Evolutionary conservation across 2,888 invertebrate genomes (phyloP).

Genomic region (Drosophila prolongata): DNA sequence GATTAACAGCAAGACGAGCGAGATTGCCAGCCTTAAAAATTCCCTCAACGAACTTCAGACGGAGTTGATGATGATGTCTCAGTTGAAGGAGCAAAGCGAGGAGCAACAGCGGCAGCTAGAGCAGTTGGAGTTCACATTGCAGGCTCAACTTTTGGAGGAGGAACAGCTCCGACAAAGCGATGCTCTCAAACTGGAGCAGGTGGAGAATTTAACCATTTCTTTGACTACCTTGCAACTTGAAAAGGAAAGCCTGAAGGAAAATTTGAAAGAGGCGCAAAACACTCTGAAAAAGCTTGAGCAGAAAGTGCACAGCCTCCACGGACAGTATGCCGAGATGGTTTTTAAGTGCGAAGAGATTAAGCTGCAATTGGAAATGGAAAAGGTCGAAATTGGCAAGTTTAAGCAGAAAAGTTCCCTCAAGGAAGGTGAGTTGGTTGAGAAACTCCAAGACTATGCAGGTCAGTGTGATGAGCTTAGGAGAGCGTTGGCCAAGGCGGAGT

Average conservation of each 20-base stretch:
- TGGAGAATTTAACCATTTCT: slow-evolving; percentile 52
- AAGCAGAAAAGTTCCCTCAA: slow-evolving; percentile 56
- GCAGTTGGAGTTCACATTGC: slow-evolving; percentile 62
- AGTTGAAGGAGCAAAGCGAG: slow-evolving; percentile 67
- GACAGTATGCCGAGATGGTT: slow-evolving; percentile 67
- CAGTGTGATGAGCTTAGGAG: slow-evolving; percentile 55
- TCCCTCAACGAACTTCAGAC: slow-evolving; percentile 65
- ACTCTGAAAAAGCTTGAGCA: slow-evolving; percentile 49
- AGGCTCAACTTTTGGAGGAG: slow-evolving; percentile 68
- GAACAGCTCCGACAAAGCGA: slow-evolving; percentile 53
- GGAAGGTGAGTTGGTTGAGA: slow-evolving; percentile 60
- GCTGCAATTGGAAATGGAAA: slow-evolving; percentile 62
- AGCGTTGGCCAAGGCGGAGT: slow-evolving; percentile 50
- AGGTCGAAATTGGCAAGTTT: slow-evolving; percentile 58
- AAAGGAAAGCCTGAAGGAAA: slow-evolving; percentile 38
- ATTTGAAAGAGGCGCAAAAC: slow-evolving; percentile 1
- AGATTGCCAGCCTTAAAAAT: slow-evolving; percentile 71
- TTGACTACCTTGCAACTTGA: slow-evolving; percentile 46
- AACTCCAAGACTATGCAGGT: slow-evolving; percentile 57
- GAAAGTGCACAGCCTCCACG: slow-evolving; percentile 60
- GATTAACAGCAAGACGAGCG: slow-evolving; percentile 71
- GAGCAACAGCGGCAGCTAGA: slow-evolving; percentile 72
- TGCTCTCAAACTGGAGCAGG: slow-evolving; percentile 59
- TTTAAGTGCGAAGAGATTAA: slow-evolving; percentile 70
- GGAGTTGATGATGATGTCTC: slow-evolving; percentile 65